Conservation (phyloP, 2,797 vertebrate genomes). For the Myotis findleyi region DNA sequence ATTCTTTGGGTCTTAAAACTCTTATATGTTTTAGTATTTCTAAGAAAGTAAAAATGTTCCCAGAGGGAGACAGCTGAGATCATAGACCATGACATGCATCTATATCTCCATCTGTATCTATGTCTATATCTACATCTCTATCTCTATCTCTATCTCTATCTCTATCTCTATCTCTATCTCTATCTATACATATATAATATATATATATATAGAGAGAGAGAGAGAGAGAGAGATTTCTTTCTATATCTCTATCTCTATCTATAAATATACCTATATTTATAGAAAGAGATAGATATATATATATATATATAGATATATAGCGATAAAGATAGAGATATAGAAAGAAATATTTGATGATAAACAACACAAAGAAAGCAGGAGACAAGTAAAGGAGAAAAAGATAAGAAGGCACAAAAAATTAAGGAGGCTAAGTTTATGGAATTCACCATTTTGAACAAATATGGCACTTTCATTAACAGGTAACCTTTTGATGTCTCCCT, state of each 20-base stretch:
- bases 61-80: not conserved
- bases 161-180: no score
- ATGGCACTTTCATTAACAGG: fast-evolving
- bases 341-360: not conserved
- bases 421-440: not conserved
- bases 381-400: not conserved
- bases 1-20: not conserved
- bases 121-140: no score
- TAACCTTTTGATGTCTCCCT: not conserved
- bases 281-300: no score
- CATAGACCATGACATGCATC: not conserved
- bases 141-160: no score
- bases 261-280: no score
- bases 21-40: not conserved
- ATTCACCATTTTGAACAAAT: not conserved
- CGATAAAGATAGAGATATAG: no score
- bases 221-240: no score
- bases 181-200: no score
- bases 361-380: not conserved
- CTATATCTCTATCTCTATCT: no score
- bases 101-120: no score
- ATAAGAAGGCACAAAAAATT: not conserved
- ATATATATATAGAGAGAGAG: no score
- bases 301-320: no score
- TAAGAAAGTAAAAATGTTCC: not conserved